phyloP scores from a whole-genome alignment of 2,113 vertebrate genomes.

The Dromaius novaehollandiae region DNA sequence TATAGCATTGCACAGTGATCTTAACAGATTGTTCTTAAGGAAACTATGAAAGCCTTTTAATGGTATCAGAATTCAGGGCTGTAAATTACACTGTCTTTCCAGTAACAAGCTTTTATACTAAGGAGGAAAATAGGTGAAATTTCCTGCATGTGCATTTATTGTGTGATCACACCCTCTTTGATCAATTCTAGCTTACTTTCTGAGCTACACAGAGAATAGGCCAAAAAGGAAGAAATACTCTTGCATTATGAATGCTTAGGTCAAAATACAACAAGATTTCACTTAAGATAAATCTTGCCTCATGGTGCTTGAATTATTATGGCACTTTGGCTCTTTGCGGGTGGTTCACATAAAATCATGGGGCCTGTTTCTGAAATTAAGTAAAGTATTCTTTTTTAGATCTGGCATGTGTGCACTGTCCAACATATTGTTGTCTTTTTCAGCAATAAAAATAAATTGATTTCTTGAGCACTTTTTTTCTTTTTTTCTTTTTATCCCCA shows the following conservation, averaged over 20 bases:
- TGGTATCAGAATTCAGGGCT: background rate
- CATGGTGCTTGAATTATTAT: background rate
- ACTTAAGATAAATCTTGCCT: slow-evolving; percentile 17
- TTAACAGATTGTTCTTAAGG: background rate
- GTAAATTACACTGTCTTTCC: background rate
- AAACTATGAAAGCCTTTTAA: background rate
- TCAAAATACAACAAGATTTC: background rate
- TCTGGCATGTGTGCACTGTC: background rate
- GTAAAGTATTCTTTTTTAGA: background rate
- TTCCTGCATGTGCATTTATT: background rate
- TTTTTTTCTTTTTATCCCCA: background rate
- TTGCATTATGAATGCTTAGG: background rate
- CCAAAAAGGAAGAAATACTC: background rate
- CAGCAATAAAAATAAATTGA: background rate
- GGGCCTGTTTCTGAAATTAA: background rate
- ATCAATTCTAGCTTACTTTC: background rate
- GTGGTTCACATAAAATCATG: background rate
- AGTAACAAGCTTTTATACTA: background rate
- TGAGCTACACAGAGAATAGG: background rate
- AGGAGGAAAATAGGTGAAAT: background rate
- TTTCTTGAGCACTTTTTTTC: background rate
- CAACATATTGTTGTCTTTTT: background rate
- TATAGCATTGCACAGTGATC: background rate
- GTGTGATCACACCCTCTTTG: background rate
- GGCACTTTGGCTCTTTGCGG: background rate